Percentiles rank a stretch among this genome's conserved stretches.
phyloP scores from a whole-genome alignment of 2,797 vertebrate species.

The Cryptoprocta ferox region DNA sequence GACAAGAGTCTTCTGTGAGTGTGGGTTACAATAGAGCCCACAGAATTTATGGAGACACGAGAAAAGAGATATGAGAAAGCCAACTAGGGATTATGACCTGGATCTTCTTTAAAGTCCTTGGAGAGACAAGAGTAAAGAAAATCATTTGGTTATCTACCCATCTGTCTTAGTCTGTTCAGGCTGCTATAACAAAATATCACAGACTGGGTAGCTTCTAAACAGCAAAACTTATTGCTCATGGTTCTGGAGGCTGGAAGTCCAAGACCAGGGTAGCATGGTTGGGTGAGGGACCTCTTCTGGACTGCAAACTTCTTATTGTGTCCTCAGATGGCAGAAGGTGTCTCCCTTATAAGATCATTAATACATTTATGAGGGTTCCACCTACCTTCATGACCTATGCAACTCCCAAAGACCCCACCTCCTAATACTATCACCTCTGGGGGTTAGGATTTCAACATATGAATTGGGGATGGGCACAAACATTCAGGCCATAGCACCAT shows the following conservation, averaged over 20 bases:
- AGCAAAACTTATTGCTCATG: background rate
- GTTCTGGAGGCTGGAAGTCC: background rate
- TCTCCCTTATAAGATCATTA: background rate
- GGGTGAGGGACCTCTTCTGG: background rate
- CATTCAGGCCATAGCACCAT: background rate
- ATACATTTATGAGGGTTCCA: background rate
- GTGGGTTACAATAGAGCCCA: background rate
- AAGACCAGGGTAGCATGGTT: background rate
- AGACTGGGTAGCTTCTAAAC: background rate
- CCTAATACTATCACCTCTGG: background rate
- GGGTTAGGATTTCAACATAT: background rate
- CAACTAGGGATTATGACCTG: background rate
- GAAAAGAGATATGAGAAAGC: background rate
- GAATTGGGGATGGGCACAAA: background rate
- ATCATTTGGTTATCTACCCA: background rate
- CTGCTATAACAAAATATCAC: background rate
- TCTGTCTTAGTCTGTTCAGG: background rate
- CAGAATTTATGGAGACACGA: background rate
- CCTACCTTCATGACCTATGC: background rate
- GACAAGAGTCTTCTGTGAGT: background rate
- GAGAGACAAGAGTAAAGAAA: constrained; percentile 8
- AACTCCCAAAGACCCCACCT: background rate
- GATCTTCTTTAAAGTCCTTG: background rate
- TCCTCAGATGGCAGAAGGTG: background rate
- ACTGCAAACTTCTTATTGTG: background rate